Evolutionary conservation across 2,888 invertebrate species (phyloP).

Genomic region (Nomada ferruginata): DNA sequence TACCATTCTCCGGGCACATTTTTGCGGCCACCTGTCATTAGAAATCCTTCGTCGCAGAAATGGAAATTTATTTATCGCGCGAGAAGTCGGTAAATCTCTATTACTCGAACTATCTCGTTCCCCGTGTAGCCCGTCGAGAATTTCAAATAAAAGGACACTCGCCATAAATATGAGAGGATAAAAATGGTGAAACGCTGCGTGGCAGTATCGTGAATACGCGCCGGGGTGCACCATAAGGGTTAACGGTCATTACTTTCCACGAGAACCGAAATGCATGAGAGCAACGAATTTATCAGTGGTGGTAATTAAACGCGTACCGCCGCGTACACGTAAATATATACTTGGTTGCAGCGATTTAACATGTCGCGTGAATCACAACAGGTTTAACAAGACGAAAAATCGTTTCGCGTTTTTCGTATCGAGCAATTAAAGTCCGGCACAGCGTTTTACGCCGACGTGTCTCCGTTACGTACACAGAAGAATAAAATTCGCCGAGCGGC

Average conservation of each 20-base stretch:
- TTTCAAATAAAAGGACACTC: not conserved
- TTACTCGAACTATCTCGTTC: too few relatives aligned
- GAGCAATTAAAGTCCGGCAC: slow-evolving; percentile 44
- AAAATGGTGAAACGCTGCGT: not conserved
- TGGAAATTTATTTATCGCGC: not conserved
- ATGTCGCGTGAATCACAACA: slow-evolving; percentile 42
- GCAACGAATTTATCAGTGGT: slow-evolving; percentile 42
- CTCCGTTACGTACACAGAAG: not conserved
- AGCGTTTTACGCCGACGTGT: slow-evolving; percentile 27
- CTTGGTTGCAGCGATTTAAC: slow-evolving; percentile 36
- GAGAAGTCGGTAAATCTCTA: slow-evolving; percentile 5
- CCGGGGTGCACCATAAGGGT: slow-evolving; percentile 17
- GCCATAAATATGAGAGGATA: not conserved
- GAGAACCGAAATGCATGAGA: slow-evolving; percentile 23
- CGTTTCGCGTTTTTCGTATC: slow-evolving; percentile 21
- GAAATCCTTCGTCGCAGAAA: not conserved
- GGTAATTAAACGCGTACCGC: slow-evolving; percentile 41
- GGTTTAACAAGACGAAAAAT: slow-evolving; percentile 43
- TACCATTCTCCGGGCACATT: too few relatives aligned
- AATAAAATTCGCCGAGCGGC: not conserved
- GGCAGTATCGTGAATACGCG: slow-evolving; percentile 7
- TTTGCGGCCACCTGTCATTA: not conserved
- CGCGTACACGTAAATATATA: slow-evolving; percentile 28
- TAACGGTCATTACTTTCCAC: slow-evolving; percentile 18
- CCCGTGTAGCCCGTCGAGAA: not conserved